These are phyloP conservation scores for Acrossocheilus wenchowensis DNA, from an alignment of 2,797 vertebrate genomes.

Conservation along the genomic window DNA sequence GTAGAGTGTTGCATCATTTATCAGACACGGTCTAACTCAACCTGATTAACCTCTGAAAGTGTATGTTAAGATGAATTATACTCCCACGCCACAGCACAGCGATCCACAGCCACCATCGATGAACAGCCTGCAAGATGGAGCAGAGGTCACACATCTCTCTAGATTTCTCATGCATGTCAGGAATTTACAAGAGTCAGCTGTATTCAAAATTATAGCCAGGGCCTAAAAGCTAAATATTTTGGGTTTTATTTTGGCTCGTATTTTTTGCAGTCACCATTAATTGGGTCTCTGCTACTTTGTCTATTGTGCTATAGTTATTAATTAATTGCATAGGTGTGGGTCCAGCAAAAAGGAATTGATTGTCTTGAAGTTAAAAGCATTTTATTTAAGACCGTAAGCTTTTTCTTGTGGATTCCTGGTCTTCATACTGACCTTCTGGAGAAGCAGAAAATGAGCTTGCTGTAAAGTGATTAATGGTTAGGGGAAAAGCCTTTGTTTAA, in stretches of 20 bases:
- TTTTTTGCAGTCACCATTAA: constrained; percentile 30
- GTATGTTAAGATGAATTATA: constrained; percentile 50
- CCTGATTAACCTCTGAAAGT: constrained; percentile 47
- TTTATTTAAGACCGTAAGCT: constrained; percentile 38
- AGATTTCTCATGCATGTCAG: constrained; percentile 6
- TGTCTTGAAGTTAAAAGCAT: constrained; percentile 36
- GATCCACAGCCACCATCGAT: not conserved
- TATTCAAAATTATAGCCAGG: not conserved
- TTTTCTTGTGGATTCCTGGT: constrained; percentile 39
- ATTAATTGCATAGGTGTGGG: constrained; percentile 35
- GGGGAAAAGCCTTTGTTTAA: constrained; percentile 23
- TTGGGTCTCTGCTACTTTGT: not conserved
- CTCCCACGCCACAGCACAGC: not conserved
- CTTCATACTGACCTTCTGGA: constrained; percentile 46
- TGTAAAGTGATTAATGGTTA: constrained; percentile 59
- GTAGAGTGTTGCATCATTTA: constrained; percentile 43
- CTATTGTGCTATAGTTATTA: constrained; percentile 42
- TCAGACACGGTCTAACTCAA: constrained; percentile 46
- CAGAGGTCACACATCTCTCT: constrained; percentile 4
- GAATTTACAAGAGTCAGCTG: not conserved
- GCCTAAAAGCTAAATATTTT: not conserved
- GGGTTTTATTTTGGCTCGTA: not conserved
- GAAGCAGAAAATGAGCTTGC: constrained; percentile 54
- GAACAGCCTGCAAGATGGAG: not conserved
- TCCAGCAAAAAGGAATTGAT: constrained; percentile 49